phyloP scores from a whole-genome alignment of 1,140 invertebrate species.

The Listronotus bonariensis region DNA sequence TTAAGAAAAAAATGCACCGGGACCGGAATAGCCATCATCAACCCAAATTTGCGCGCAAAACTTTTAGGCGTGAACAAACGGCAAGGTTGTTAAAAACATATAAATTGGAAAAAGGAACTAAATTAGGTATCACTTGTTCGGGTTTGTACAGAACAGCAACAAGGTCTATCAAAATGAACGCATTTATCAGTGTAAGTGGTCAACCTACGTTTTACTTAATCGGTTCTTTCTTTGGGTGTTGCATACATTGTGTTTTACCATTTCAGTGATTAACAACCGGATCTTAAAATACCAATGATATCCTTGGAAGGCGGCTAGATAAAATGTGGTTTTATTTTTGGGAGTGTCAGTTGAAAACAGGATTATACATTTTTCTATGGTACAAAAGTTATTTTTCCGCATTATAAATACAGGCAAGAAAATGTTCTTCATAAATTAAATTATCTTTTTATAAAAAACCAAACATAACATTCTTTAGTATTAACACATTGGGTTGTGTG shows the following conservation, averaged over 20 bases:
- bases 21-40: slow-evolving; percentile 6
- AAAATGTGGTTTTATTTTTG: neutral
- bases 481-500: neutral
- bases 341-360: too few relatives aligned
- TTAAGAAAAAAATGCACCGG: too few relatives aligned
- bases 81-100: slow-evolving; percentile 32
- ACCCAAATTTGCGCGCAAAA: slow-evolving; percentile 9
- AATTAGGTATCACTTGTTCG: slow-evolving; percentile 40
- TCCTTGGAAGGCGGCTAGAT: neutral
- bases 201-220: slow-evolving; percentile 12
- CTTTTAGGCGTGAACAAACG: slow-evolving; percentile 22
- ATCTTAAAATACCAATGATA: neutral
- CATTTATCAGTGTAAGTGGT: slow-evolving; percentile 39
- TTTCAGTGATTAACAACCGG: neutral
- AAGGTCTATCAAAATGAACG: slow-evolving; percentile 42
- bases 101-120: slow-evolving; percentile 31
- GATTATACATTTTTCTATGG: neutral
- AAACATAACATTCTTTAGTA: neutral
- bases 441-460: too few relatives aligned
- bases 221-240: slow-evolving; percentile 8
- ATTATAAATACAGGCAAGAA: too few relatives aligned
- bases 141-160: slow-evolving; percentile 39
- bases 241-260: slow-evolving; percentile 3
- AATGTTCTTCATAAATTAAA: too few relatives aligned
- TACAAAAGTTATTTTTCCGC: too few relatives aligned